Percentiles rank a stretch among this genome's conserved stretches.
phyloP scores from a whole-genome alignment of 2,113 vertebrate species.

The Burhinus bistriatus region DNA sequence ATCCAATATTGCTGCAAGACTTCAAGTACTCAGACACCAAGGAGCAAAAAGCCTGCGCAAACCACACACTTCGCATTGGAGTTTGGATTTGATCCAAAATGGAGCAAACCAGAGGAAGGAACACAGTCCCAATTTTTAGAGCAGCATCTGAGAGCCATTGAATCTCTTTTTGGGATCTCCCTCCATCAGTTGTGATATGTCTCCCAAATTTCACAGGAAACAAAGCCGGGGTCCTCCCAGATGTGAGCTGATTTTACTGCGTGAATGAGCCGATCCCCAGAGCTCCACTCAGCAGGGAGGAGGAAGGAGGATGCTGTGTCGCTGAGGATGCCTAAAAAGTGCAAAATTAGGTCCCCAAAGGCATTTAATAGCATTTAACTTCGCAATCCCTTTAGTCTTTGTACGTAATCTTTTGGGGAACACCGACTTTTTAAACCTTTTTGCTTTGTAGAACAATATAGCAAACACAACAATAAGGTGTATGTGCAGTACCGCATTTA shows the following conservation, averaged over 20 bases:
- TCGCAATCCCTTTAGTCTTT: not conserved
- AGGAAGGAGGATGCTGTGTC: fast-evolving
- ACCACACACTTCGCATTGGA: not conserved
- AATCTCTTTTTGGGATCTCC: not conserved
- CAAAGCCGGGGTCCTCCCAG: not conserved
- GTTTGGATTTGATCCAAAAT: not conserved
- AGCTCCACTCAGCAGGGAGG: not conserved
- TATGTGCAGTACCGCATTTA: fast-evolving
- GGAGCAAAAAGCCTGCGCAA: not conserved
- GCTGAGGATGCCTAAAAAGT: fast-evolving
- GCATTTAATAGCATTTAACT: not conserved
- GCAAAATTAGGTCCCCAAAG: not conserved
- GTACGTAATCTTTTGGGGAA: not conserved
- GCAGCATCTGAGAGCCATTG: not conserved
- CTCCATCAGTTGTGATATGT: not conserved
- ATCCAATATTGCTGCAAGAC: not conserved
- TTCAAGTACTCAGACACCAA: not conserved
- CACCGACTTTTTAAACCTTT: not conserved
- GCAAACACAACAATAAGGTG: fast-evolving
- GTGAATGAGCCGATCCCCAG: fast-evolving
- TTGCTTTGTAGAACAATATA: not conserved
- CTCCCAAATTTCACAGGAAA: not conserved
- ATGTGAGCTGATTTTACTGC: not conserved
- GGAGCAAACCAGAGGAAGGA: not conserved
- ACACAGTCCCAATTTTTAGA: fast-evolving